Conservation (phyloP, 1,140 invertebrate genomes). For the Apis cerana region DNA sequence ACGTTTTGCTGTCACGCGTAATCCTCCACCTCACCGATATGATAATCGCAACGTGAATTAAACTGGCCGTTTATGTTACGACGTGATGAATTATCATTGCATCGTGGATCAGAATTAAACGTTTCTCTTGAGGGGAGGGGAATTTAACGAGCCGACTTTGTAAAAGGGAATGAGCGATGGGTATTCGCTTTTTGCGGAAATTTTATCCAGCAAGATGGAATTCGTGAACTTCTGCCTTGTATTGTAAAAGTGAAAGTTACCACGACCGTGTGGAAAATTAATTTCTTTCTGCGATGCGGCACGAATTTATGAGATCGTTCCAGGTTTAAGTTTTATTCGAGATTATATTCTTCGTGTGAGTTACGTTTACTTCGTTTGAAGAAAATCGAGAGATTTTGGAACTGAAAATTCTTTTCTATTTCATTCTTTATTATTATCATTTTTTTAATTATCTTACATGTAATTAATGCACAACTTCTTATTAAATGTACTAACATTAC, state of each 20-base stretch:
- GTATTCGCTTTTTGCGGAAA: background rate
- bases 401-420: too few relatives aligned
- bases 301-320: background rate
- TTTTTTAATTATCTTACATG: too few relatives aligned
- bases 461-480: background rate
- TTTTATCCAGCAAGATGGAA: background rate
- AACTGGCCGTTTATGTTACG: background rate
- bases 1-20: slow-evolving; percentile 22
- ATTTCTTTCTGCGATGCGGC: background rate
- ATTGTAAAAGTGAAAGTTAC: background rate
- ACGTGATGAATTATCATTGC: background rate
- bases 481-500: background rate
- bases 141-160: slow-evolving; percentile 9
- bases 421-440: too few relatives aligned
- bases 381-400: too few relatives aligned
- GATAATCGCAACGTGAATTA: slow-evolving; percentile 24
- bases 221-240: background rate
- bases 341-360: background rate
- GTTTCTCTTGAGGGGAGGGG: background rate
- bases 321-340: background rate
- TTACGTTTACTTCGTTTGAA: too few relatives aligned
- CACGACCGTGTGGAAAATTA: background rate
- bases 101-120: background rate
- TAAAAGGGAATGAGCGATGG: background rate
- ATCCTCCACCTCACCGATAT: slow-evolving; percentile 25